phyloP scores from a whole-genome alignment of 1,140 invertebrate genomes.

The Grapholita molesta region DNA sequence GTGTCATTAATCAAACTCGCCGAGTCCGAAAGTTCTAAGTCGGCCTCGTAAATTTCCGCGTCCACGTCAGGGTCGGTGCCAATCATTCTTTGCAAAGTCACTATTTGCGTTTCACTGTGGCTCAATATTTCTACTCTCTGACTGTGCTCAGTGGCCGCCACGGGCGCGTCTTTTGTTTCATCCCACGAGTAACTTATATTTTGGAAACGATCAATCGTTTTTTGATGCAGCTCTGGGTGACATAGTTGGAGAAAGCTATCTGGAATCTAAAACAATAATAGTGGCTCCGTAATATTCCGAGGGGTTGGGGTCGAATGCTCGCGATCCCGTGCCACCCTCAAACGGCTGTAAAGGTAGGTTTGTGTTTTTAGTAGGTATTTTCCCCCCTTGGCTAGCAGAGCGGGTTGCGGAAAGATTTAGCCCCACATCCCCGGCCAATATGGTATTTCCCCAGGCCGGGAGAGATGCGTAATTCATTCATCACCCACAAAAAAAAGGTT shows the following conservation, averaged over 20 bases:
- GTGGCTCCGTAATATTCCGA: too few species aligned
- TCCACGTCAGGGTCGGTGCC: slow-evolving; percentile 42
- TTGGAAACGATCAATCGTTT: slow-evolving; percentile 19
- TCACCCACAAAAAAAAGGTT: too few species aligned
- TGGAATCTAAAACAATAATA: slow-evolving; percentile 44
- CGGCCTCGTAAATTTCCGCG: slow-evolving; percentile 29
- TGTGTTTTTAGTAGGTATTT: too few species aligned
- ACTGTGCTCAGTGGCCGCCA: neutral
- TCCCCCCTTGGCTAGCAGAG: too few species aligned
- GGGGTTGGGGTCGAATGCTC: too few species aligned
- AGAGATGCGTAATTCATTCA: too few species aligned
- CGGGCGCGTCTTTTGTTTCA: neutral
- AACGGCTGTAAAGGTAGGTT: too few species aligned
- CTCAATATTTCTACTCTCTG: slow-evolving; percentile 43
- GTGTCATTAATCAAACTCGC: slow-evolving; percentile 27
- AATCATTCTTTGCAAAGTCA: slow-evolving; percentile 45
- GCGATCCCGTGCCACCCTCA: too few species aligned
- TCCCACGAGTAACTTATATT: too few species aligned
- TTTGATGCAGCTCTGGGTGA: slow-evolving; percentile 27
- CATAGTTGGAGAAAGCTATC: slow-evolving; percentile 49
- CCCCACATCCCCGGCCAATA: too few species aligned
- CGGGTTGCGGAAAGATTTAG: too few species aligned
- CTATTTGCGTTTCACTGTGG: slow-evolving; percentile 45
- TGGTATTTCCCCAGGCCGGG: too few species aligned
- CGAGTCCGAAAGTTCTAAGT: slow-evolving; percentile 40